Evolutionary conservation across 2,113 vertebrate genomes (phyloP), one percentile per base, ranked within the genome.

Genomic region (Mastomys natalensis): DNA sequence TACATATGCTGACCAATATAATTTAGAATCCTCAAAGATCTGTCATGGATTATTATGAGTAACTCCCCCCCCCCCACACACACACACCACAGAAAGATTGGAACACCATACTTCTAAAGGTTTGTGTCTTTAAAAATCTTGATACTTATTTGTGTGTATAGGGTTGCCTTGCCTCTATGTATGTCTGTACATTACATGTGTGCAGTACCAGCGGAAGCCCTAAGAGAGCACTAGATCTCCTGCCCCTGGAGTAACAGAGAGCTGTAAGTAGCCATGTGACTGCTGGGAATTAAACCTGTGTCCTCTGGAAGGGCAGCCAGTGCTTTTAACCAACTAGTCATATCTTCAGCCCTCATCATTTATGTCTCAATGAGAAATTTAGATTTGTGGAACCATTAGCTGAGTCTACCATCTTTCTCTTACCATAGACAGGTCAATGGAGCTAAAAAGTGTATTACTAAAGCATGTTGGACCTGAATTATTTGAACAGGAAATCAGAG

Each of bases 401-500:
- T 66, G 72, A 51, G 45, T 19, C 68, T 10, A 78, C 13, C 1
- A 90, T 11, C 40, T 77, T 92, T 82, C 73, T 90, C 16, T 66
- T 66, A 85, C 3, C 17, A 84, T 29, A 82, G 24, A 21, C 10
- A 82, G 21, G 34, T 2, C 15, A 12, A 64, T 5, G 24, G 84
- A 84, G 70, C 43, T 72, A 51, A 87, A 93, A 96, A 66, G 10
- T 29, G 66, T 4, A 68, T 19, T n/a, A 86, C 2, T 24, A 62
- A 1, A 82, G 7, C 72, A 91, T 37, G 10, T 84, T 70, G 77
- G 66, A 91, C 96, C 6, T 85, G 72, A 73, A 66, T 78, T 70
- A 45, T 81, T 58, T 78, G 68, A 68, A 5, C 15, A 72, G 10
- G 22, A 97, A 94, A 96, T 89, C 72, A 76, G 90, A 58, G 37